phyloP scores from a whole-genome alignment of 1,140 invertebrate species.

The Charaxes varanes region DNA sequence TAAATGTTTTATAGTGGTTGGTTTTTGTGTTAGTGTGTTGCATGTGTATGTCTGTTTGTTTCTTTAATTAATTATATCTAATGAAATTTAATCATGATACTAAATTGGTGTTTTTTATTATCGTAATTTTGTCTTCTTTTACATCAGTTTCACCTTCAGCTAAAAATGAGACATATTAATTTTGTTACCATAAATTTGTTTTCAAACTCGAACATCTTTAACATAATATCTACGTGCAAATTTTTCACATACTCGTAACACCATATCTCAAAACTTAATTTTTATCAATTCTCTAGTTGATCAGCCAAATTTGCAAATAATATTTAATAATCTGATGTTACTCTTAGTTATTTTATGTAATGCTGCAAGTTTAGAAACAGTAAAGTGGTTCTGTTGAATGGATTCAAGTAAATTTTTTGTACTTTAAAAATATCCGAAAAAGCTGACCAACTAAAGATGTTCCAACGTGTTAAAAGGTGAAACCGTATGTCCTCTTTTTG shows the following conservation, averaged over 20 bases:
- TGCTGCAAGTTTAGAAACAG: no score
- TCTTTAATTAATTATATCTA: constrained; percentile 22
- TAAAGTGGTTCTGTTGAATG: no score
- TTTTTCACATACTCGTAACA: no score
- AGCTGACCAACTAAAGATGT: background rate
- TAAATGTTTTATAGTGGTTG: constrained; percentile 28
- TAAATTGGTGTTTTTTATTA: constrained; percentile 20
- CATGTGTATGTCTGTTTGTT: constrained; percentile 43
- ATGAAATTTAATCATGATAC: no score
- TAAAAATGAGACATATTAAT: no score
- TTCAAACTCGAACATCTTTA: background rate
- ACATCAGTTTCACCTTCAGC: constrained; percentile 23
- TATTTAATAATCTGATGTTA: no score
- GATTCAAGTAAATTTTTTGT: no score
- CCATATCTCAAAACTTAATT: no score
- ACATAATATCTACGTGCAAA: no score
- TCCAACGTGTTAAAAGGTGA: constrained; percentile 18
- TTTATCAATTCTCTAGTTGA: no score
- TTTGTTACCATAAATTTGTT: constrained; percentile 6
- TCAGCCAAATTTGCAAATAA: no score
- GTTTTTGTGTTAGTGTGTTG: constrained; percentile 52
- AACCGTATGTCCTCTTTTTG: constrained; percentile 30
- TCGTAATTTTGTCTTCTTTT: constrained; percentile 11
- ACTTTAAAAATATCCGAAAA: background rate
- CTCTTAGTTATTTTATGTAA: no score